These are phyloP conservation scores for Andrena fulva DNA, from an alignment of 2,888 invertebrate genomes.

Conservation along the genomic window DNA sequence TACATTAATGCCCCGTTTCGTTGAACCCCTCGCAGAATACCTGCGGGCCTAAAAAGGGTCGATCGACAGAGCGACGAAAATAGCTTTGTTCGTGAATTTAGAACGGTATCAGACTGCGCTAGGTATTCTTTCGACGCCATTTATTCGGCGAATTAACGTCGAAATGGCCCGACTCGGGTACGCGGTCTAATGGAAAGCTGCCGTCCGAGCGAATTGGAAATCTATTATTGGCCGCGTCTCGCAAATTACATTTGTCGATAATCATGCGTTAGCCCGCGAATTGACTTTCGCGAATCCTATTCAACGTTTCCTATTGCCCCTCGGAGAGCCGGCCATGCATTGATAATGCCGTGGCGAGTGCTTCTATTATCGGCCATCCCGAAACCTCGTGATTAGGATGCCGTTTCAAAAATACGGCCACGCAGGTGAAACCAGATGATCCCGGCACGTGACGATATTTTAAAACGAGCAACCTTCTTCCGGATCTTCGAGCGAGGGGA, in stretches of 20 bases:
- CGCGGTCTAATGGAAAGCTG: conserved; percentile 60
- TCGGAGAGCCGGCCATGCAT: not conserved
- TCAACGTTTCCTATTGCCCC: conserved; percentile 51
- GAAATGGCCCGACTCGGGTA: conserved; percentile 17
- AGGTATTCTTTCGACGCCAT: conserved; percentile 12
- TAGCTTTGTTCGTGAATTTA: conserved; percentile 11
- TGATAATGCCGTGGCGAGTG: conserved; percentile 15
- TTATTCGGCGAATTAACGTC: conserved; percentile 47
- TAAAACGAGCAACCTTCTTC: too few relatives aligned
- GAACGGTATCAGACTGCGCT: too few relatives aligned
- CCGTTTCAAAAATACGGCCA: not conserved
- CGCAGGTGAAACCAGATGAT: too few relatives aligned
- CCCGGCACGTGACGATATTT: too few relatives aligned
- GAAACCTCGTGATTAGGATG: not conserved
- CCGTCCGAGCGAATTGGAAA: conserved; percentile 56
- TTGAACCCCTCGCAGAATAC: too few relatives aligned
- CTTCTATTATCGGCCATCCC: conserved; percentile 30
- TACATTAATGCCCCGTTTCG: too few relatives aligned
- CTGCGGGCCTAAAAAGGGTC: too few relatives aligned
- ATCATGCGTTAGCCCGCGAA: conserved; percentile 56
- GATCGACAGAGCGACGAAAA: too few relatives aligned
- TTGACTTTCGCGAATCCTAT: conserved; percentile 39
- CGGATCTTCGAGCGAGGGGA: too few relatives aligned
- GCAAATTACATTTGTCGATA: conserved; percentile 68
- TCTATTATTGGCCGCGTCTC: conserved; percentile 62